Conservation (phyloP, 2,797 vertebrate species). For the Gambusia yucatana region DNA sequence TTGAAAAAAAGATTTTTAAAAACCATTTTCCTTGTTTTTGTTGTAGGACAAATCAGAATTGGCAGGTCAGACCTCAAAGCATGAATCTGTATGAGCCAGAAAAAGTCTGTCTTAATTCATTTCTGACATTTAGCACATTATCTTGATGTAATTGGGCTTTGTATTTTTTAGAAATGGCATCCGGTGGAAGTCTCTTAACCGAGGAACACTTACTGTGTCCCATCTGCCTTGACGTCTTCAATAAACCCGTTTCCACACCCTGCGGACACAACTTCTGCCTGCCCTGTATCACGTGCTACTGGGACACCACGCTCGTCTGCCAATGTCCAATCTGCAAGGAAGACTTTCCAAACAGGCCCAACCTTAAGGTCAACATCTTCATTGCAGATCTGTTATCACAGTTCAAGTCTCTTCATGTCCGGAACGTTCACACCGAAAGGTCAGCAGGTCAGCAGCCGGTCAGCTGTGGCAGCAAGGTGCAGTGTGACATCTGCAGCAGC, state of each 20-base stretch:
- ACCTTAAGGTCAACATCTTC: conserved; percentile 71
- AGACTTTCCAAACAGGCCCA: conserved; percentile 32
- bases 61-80: background rate
- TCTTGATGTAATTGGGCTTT: background rate
- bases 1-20: background rate
- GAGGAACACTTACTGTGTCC: conserved; percentile 68
- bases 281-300: conserved; percentile 57
- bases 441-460: background rate
- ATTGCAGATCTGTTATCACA: conserved; percentile 48
- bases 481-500: conserved; percentile 55
- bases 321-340: conserved; percentile 63
- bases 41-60: background rate
- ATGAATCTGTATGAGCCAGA: background rate
- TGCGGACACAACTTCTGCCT: conserved; percentile 76
- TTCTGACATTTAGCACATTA: background rate
- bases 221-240: conserved; percentile 64
- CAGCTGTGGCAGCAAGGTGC: background rate
- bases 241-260: conserved; percentile 61
- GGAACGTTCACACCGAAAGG: background rate
- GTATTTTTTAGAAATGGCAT: conserved; percentile 63
- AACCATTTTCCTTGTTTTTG: background rate
- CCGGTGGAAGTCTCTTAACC: conserved; percentile 40
- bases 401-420: conserved; percentile 33
- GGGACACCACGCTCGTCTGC: conserved; percentile 18
- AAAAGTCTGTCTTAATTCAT: background rate